Evolutionary conservation across 2,113 vertebrate genomes (phyloP).

Genomic region (Stigmatopora nigra): DNA sequence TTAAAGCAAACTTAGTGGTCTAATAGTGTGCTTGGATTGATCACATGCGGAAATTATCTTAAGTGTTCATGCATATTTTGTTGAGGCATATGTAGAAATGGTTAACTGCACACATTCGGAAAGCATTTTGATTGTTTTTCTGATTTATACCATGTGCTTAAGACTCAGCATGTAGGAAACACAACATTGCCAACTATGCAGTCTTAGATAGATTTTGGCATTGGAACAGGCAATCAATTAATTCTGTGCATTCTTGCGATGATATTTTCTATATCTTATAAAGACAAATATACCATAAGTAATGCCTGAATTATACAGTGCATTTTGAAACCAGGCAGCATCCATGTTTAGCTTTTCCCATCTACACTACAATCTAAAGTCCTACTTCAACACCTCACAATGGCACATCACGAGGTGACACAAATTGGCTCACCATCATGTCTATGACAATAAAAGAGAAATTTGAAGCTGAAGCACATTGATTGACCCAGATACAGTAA

Average conservation of each 20-base stretch:
- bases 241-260: not conserved
- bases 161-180: too few relatives aligned
- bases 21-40: not conserved
- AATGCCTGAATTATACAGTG: slow-evolving; percentile 52
- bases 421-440: slow-evolving; percentile 44
- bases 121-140: not conserved
- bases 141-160: not conserved
- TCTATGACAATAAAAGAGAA: slow-evolving; percentile 51
- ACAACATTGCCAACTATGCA: not conserved
- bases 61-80: not conserved
- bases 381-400: slow-evolving; percentile 28
- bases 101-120: not conserved
- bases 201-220: not conserved
- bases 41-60: not conserved
- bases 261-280: not conserved
- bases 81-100: not conserved
- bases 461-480: slow-evolving; percentile 54
- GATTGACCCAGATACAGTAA: slow-evolving; percentile 65
- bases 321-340: slow-evolving; percentile 23
- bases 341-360: slow-evolving; percentile 22
- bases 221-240: not conserved
- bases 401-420: slow-evolving; percentile 29
- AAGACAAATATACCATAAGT: not conserved
- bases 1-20: not conserved
- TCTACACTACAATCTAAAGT: slow-evolving; percentile 20